Evolutionary conservation across 1,140 invertebrate genomes (phyloP).

Genomic region (Drosophila punjabiensis): DNA sequence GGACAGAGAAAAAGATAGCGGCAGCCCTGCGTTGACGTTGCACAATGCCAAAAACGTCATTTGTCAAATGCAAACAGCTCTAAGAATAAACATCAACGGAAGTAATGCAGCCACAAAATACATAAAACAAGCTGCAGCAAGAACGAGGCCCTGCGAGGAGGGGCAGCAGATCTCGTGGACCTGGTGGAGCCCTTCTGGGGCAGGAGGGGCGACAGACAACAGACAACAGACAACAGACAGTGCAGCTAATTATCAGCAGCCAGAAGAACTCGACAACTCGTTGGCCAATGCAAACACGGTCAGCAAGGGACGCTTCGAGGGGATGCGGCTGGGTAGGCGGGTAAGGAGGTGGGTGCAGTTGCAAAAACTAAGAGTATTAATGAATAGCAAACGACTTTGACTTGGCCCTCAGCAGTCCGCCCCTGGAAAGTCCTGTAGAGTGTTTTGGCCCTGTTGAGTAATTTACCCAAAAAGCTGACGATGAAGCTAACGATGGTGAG

Average conservation of each 20-base stretch:
- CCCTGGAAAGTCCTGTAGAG: constrained; percentile 10
- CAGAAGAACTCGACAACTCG: constrained; percentile 70
- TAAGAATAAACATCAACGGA: constrained; percentile 82
- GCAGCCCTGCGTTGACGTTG: constrained; percentile 59
- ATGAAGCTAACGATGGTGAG: constrained; percentile 40
- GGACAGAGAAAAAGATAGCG: constrained; percentile 31
- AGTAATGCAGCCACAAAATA: constrained; percentile 82
- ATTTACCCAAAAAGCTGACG: constrained; percentile 70
- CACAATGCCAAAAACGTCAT: constrained; percentile 82
- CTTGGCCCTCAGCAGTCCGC: constrained; percentile 33
- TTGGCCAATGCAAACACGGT: constrained; percentile 62
- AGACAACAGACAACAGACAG: constrained; percentile 74
- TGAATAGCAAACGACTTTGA: constrained; percentile 83
- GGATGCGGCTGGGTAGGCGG: background rate
- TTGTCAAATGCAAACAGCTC: constrained; percentile 81
- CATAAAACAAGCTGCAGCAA: constrained; percentile 75
- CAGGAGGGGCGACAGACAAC: constrained; percentile 62
- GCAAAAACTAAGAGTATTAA: constrained; percentile 79
- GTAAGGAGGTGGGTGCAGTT: constrained; percentile 9
- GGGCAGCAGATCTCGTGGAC: constrained; percentile 12
- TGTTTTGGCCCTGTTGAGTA: constrained; percentile 70
- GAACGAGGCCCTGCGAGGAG: constrained; percentile 21
- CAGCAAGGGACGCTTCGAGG: background rate
- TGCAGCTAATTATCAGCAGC: constrained; percentile 78
- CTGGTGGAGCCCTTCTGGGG: constrained; percentile 9